A percentile compares a stretch with the other conserved stretches of the same genome.
These are phyloP conservation scores for Sceliomorpha sp. DNA, from an alignment of 2,888 invertebrate genomes.

Conservation along the genomic window DNA sequence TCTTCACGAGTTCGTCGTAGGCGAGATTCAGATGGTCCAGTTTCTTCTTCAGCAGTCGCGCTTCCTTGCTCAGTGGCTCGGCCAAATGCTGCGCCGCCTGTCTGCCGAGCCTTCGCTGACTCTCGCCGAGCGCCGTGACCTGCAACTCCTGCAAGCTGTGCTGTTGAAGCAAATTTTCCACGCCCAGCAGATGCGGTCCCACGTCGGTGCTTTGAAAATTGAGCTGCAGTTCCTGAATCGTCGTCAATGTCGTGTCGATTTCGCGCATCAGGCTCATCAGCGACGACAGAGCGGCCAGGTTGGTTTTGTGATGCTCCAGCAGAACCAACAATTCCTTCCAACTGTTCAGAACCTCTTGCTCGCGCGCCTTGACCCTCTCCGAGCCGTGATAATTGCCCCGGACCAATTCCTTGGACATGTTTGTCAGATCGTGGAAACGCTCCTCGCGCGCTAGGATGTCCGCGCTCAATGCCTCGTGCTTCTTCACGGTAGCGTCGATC, in stretches of 20 bases:
- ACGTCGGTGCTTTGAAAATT: constrained; percentile 91
- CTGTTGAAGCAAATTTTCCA: constrained; percentile 96
- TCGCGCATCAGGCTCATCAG: constrained; percentile 94
- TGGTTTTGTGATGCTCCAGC: constrained; percentile 90
- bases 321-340: constrained; percentile 93
- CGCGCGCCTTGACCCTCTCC: constrained; percentile 87
- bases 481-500: constrained; percentile 98
- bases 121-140: constrained; percentile 93
- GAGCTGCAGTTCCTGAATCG: constrained; percentile 90
- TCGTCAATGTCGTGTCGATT: constrained; percentile 92
- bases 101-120: constrained; percentile 88
- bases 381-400: constrained; percentile 95
- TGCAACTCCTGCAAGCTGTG: constrained; percentile 93
- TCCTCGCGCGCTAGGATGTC: constrained; percentile 97
- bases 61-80: constrained; percentile 70
- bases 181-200: constrained; percentile 95
- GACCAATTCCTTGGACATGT: constrained; percentile 95
- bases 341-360: constrained; percentile 89
- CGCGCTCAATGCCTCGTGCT: constrained; percentile 98
- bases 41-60: constrained; percentile 85
- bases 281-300: constrained; percentile 89
- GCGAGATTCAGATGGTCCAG: constrained; percentile 89
- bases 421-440: constrained; percentile 94
- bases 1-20: constrained; percentile 87
- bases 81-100: constrained; percentile 80